A percentile compares a stretch with the other conserved stretches of the same genome.
phyloP scores from a whole-genome alignment of 2,797 vertebrate genomes.

The Myotis pilosus region DNA sequence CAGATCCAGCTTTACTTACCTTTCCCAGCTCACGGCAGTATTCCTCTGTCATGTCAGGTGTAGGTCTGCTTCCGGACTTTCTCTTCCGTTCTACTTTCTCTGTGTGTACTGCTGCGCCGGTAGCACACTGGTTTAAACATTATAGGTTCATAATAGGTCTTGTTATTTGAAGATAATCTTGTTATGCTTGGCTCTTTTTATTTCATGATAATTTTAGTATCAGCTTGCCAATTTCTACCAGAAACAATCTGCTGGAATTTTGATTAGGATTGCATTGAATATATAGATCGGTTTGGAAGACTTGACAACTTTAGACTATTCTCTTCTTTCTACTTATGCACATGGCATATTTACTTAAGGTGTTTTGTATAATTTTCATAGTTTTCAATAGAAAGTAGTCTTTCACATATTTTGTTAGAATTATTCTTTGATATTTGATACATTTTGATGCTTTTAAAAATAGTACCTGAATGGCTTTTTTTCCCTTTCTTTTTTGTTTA shows the following conservation, averaged over 20 bases:
- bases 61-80: neutral
- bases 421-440: neutral
- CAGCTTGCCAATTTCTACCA: neutral
- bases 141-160: neutral
- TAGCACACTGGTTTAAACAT: neutral
- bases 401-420: neutral
- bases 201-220: slow-evolving; percentile 27
- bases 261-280: neutral
- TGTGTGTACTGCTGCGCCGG: neutral
- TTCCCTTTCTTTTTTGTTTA: neutral
- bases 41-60: neutral
- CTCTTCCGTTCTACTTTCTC: neutral
- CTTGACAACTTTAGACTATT: neutral
- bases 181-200: neutral
- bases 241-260: neutral
- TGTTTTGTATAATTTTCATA: neutral
- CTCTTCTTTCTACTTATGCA: neutral
- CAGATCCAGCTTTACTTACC: neutral
- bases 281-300: neutral
- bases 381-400: neutral
- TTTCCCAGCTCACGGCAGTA: neutral
- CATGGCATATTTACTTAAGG: neutral
- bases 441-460: neutral
- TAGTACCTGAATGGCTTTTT: neutral
- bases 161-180: slow-evolving; percentile 18